phyloP scores from a whole-genome alignment of 2,113 vertebrate genomes.

The Apteryx owenii region DNA sequence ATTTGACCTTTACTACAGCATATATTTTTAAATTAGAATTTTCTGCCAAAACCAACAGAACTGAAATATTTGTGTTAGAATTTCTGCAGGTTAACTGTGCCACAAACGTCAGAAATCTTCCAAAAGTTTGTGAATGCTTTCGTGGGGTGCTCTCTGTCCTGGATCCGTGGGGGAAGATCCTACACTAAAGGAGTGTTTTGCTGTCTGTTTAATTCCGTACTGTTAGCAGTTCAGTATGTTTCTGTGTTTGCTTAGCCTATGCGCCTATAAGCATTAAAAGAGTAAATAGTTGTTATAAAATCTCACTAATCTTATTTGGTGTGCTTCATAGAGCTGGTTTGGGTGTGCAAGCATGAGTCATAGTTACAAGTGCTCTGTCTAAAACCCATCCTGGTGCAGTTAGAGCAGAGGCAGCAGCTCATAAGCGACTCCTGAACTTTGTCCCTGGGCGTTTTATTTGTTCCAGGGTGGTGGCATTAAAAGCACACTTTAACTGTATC shows the following conservation, averaged over 20 bases:
- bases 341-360: not conserved
- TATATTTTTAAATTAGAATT: not conserved
- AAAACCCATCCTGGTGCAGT: rapidly evolving
- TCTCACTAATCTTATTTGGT: rapidly evolving
- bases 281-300: rapidly evolving
- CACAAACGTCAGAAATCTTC: rapidly evolving
- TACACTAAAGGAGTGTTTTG: not conserved
- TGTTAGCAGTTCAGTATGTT: rapidly evolving
- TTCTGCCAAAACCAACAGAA: not conserved
- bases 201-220: not conserved
- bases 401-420: not conserved
- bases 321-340: rapidly evolving
- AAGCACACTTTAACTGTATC: rapidly evolving
- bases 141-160: not conserved
- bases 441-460: not conserved
- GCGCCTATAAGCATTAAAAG: too few relatives aligned
- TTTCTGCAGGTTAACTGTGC: rapidly evolving
- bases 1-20: not conserved
- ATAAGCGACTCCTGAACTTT: rapidly evolving
- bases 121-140: not conserved
- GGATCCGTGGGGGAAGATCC: rapidly evolving
- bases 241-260: not conserved
- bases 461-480: rapidly evolving
- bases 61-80: rapidly evolving
- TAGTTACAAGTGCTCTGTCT: rapidly evolving